Evolutionary conservation across 2,888 invertebrate species (phyloP), one percentile per base, ranked within the genome.

Genomic region (Agriopis leucophaearia): DNA sequence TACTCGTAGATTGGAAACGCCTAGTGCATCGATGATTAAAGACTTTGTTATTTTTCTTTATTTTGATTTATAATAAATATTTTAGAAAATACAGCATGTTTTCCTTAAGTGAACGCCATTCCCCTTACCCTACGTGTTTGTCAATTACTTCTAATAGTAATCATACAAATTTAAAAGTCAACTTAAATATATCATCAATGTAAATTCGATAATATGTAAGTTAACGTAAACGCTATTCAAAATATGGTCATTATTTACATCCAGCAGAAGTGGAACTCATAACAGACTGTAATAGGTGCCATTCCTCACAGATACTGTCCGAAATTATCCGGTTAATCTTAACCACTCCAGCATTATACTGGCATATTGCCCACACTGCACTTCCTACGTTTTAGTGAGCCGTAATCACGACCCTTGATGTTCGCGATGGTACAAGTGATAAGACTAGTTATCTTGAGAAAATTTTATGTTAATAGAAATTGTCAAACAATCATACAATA

Each of bases 281-380:
- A 78, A 77, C 78, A 71, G 74, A 74, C 52, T 76, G 67, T 81
- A 84, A 84, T 84, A 77, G 79, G 74, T 69, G 74, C 72, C 75
- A 75, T 78, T 72, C 70, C 75, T 83, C 79, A 83, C 77, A 80
- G 79, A 81, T 81, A 83, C 80, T 79, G 75, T 78, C 85, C 81
- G 72, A 87, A 88, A 86, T 86, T 83, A 83, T 84, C 82, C 84
- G 81, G 73, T 86, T 87, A 86, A 85, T 87, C 86, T 85, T 84
- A 87, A 86, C 83, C 78, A 84, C 81, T 71, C 76, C 65, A 63
- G 80, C 71, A 78, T 82, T 86, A 86, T 55, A 44, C 55, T 42
- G 55, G 55, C 55, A 55, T 55, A 55, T 81, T 74, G 81, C 85
- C 83, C 81, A 78, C 81, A 82, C 79, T 77, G 77, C 76, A 62